Conservation (phyloP, 2,888 invertebrate species). For the Eurytoma adleriae region DNA sequence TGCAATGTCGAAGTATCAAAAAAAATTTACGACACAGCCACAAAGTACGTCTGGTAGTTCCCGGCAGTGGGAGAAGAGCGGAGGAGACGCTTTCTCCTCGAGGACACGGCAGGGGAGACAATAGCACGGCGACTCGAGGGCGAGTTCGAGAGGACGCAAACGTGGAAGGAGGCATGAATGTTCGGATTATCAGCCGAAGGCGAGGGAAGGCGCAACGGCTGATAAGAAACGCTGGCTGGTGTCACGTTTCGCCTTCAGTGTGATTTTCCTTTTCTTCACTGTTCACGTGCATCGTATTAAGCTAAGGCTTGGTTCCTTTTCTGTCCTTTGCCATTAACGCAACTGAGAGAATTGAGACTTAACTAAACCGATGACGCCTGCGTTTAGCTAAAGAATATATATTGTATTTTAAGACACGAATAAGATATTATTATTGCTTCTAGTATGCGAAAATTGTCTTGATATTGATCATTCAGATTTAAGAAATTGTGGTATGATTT, state of each 20-base stretch:
- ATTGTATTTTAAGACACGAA: too few species aligned
- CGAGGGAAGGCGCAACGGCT: slow-evolving; percentile 64
- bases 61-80: not conserved
- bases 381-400: too few species aligned
- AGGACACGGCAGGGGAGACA: not conserved
- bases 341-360: too few species aligned
- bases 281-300: slow-evolving; percentile 61
- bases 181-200: slow-evolving; percentile 69
- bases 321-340: too few species aligned
- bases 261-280: slow-evolving; percentile 66
- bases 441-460: too few species aligned
- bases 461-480: too few species aligned
- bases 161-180: slow-evolving; percentile 69
- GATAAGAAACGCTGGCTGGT: slow-evolving; percentile 72
- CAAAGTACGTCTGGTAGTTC: not conserved
- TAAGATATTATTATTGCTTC: too few species aligned
- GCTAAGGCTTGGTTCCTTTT: too few species aligned
- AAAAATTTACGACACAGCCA: too few species aligned
- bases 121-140: not conserved
- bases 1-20: too few species aligned
- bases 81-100: not conserved
- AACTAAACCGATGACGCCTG: too few species aligned
- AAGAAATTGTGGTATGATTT: too few species aligned
- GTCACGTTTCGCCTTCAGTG: slow-evolving; percentile 74
- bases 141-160: slow-evolving; percentile 60